Conservation (phyloP, 2,888 invertebrate species). For the Drosophila prostipennis region DNA sequence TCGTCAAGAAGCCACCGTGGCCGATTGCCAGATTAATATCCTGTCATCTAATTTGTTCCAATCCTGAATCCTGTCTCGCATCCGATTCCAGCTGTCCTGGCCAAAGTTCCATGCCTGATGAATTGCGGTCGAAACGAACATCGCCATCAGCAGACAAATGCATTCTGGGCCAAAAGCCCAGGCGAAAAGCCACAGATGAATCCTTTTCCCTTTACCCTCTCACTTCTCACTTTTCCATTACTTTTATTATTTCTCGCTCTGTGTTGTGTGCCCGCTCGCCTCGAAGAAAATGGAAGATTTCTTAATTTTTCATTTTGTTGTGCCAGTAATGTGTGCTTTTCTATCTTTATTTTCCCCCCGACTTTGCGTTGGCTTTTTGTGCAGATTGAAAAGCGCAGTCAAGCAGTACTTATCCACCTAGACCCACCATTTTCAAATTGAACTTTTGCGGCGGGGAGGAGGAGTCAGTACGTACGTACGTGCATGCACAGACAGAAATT, state of each 20-base stretch:
- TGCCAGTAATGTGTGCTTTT: conserved; percentile 17
- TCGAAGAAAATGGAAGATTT: conserved; percentile 8
- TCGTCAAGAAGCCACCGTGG: conserved; percentile 23
- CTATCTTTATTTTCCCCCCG: neutral
- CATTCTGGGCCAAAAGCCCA: conserved; percentile 5
- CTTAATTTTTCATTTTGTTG: conserved; percentile 59
- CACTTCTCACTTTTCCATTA: conserved; percentile 53
- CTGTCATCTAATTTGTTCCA: conserved; percentile 52
- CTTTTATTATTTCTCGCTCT: conserved; percentile 48
- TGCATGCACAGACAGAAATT: conserved; percentile 1
- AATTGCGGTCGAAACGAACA: conserved; percentile 51
- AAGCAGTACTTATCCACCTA: conserved; percentile 54
- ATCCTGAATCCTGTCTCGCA: conserved; percentile 37
- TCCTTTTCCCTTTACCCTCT: neutral
- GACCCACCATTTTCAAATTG: conserved; percentile 56
- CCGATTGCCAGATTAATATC: conserved; percentile 57
- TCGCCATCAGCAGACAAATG: conserved; percentile 20
- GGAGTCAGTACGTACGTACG: neutral
- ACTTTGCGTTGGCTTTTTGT: conserved; percentile 42
- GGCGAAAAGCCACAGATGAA: neutral
- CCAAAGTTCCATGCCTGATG: conserved; percentile 48
- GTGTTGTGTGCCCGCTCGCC: neutral
- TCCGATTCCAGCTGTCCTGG: conserved; percentile 25
- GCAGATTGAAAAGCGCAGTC: conserved; percentile 73
- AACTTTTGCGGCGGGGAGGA: conserved; percentile 40